phyloP scores from a whole-genome alignment of 2,888 invertebrate species.

The Oscheius sp. region DNA sequence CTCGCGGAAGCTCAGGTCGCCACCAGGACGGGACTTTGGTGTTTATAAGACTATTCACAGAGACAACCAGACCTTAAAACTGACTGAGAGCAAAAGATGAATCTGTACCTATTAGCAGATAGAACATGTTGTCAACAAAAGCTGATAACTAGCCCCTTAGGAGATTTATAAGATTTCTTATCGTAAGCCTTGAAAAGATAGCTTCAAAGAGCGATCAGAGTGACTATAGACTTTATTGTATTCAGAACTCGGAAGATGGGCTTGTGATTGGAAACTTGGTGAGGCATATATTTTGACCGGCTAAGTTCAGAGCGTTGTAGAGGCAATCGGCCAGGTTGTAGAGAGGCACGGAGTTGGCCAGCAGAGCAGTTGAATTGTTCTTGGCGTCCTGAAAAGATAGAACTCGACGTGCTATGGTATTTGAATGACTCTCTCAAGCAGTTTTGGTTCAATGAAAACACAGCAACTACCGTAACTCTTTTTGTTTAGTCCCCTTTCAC shows the following conservation, averaged over 20 bases:
- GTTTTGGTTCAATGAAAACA: not conserved
- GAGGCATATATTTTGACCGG: not conserved
- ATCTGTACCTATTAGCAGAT: not conserved
- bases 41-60: not conserved
- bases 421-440: not conserved
- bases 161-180: conserved; percentile 2
- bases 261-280: not conserved
- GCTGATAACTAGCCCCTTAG: not conserved
- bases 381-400: not conserved
- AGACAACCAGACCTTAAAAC: not conserved
- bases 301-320: not conserved
- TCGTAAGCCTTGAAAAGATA: not conserved
- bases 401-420: not conserved
- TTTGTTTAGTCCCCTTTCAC: not conserved
- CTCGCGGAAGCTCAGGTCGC: not conserved
- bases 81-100: not conserved
- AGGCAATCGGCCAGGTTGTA: not conserved
- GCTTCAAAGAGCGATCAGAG: conserved; percentile 7
- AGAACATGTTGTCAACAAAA: not conserved
- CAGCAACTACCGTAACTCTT: not conserved
- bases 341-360: not conserved
- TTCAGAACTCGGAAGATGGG: not conserved
- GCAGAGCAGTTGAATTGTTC: not conserved
- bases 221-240: not conserved
- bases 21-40: conserved; percentile 5